Conservation (phyloP, 2,888 invertebrate genomes). For the Ashinkailepas kermadecensis region DNA sequence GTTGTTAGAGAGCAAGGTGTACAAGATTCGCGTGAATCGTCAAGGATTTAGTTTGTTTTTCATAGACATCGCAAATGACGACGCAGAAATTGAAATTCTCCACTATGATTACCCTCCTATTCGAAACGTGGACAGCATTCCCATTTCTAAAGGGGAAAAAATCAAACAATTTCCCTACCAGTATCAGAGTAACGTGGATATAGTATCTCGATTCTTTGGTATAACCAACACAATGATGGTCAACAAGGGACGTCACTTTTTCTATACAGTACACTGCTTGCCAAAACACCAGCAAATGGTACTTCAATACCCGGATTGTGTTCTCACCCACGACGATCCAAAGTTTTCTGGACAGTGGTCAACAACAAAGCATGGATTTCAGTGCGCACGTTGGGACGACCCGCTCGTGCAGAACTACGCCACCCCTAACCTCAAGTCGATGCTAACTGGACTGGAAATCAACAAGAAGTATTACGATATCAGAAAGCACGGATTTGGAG, state of each 20-base stretch:
- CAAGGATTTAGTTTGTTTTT: background rate
- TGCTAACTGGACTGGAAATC: background rate
- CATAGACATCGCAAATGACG: background rate
- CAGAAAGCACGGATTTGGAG: background rate
- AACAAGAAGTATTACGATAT: background rate
- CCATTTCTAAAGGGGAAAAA: background rate
- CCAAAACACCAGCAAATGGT: background rate
- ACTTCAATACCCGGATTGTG: background rate
- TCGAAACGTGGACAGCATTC: background rate
- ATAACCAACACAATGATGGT: background rate
- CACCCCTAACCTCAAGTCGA: background rate
- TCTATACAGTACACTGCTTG: conserved; percentile 9
- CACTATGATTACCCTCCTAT: background rate
- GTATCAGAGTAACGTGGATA: background rate
- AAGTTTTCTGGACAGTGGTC: conserved; percentile 13
- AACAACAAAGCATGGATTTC: background rate
- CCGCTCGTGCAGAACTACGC: background rate
- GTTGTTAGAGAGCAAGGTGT: background rate
- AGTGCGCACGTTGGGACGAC: conserved; percentile 15
- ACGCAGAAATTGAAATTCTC: conserved; percentile 1
- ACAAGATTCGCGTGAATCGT: background rate
- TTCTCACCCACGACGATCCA: conserved; percentile 14
- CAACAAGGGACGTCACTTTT: background rate
- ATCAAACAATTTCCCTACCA: background rate
- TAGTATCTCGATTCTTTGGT: background rate